phyloP scores from a whole-genome alignment of 2,113 vertebrate species.

The Corythoichthys haematopterus region DNA sequence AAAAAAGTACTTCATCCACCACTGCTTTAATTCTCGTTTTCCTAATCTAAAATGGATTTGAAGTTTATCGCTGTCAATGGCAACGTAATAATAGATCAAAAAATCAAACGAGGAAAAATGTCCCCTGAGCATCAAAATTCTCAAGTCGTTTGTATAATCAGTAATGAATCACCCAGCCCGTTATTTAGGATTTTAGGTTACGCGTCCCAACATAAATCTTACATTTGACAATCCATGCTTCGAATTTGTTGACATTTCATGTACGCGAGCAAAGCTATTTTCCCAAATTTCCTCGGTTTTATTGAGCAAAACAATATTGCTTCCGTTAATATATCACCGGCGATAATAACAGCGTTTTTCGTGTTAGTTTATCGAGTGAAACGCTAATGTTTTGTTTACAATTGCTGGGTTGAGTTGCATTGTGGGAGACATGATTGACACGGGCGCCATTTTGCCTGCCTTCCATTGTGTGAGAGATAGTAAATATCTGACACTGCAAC shows the following conservation, averaged over 20 bases:
- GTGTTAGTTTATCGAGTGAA: background rate
- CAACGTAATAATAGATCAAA: too few species aligned
- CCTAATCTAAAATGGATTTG: too few species aligned
- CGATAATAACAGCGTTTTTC: background rate
- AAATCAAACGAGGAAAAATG: too few species aligned
- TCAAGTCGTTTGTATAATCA: too few species aligned
- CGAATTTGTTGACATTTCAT: background rate
- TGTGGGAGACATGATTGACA: constrained; percentile 75
- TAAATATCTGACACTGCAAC: constrained; percentile 74
- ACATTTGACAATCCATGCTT: background rate
- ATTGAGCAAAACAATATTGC: background rate
- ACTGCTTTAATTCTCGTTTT: too few species aligned
- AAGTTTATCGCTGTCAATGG: too few species aligned
- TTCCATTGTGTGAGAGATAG: constrained; percentile 78
- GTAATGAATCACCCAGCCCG: background rate
- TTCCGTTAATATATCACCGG: background rate
- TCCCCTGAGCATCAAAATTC: too few species aligned
- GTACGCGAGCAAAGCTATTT: too few species aligned
- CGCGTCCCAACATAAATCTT: background rate
- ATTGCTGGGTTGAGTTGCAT: constrained; percentile 56
- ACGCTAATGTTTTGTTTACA: constrained; percentile 45
- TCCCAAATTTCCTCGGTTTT: background rate
- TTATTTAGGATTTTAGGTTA: background rate
- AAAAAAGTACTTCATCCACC: too few species aligned
- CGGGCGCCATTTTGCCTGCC: constrained; percentile 77